These are phyloP conservation scores for Danio jaintianensis DNA, from an alignment of 2,797 vertebrate genomes.

Conservation along the genomic window DNA sequence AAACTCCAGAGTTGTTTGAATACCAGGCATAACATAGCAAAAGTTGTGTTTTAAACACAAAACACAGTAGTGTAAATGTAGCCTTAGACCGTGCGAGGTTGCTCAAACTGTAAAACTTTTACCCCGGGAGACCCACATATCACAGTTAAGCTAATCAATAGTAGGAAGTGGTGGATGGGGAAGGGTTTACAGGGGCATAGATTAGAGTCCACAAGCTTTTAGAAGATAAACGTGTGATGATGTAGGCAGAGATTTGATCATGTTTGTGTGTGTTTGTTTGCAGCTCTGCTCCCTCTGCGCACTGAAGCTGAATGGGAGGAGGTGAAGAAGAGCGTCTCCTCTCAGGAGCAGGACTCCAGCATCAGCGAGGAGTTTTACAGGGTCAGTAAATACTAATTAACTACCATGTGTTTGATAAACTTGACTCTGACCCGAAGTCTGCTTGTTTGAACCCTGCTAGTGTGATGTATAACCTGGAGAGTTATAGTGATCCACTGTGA, in stretches of 20 bases:
- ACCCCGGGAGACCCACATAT: slow-evolving; percentile 20
- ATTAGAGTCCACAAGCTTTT: slow-evolving; percentile 41
- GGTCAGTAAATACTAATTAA: slow-evolving; percentile 72
- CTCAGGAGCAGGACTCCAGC: slow-evolving; percentile 85
- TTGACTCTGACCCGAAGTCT: not conserved
- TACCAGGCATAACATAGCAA: too few relatives aligned
- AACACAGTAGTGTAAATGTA: too few relatives aligned
- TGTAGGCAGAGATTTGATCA: slow-evolving; percentile 31
- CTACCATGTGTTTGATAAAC: slow-evolving; percentile 8
- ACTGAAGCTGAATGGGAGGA: slow-evolving; percentile 90
- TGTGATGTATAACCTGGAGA: not conserved
- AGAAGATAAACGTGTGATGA: slow-evolving; percentile 39
- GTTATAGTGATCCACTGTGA: slow-evolving; percentile 10
- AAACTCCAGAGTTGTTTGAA: too few relatives aligned
- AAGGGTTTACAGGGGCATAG: slow-evolving; percentile 21
- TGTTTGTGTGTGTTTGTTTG: slow-evolving; percentile 54
- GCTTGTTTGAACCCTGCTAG: slow-evolving; percentile 14
- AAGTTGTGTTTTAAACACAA: too few relatives aligned
- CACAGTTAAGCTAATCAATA: slow-evolving; percentile 42
- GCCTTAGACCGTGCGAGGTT: not conserved
- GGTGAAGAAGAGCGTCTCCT: slow-evolving; percentile 83
- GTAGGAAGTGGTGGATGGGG: slow-evolving; percentile 10
- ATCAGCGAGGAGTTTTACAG: slow-evolving; percentile 89
- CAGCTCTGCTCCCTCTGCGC: slow-evolving; percentile 86
- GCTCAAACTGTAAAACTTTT: slow-evolving; percentile 11